Evolutionary conservation across 2,888 invertebrate species (phyloP), one percentile per base, ranked within the genome.

Genomic region (Cephus spinipes): DNA sequence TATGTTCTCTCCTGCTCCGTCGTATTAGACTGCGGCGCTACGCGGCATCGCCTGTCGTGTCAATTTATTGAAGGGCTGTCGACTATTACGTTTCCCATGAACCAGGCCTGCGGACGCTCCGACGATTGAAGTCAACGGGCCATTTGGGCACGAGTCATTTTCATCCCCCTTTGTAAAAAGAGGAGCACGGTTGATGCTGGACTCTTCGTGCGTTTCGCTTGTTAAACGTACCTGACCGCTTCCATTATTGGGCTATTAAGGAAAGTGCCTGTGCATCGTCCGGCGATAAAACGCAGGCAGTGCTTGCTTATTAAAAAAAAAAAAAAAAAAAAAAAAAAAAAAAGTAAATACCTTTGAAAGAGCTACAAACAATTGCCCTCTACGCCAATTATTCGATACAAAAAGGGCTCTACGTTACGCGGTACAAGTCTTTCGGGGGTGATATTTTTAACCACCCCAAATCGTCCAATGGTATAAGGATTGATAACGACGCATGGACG

Each of bases 21-120:
- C 9, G 55, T 23, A 55, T 55, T 23, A 6, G 23, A 15, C 23
- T 55, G 55, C 23, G 55, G 55, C 55, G 23, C 23, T 4, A 4
- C 4, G 12, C 4, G 33, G 36, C 36, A 15, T 15, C 55, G 84
- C 84, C 84, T 85, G 86, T 86, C 85, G 88, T 88, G 89, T 87
- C 88, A 88, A 89, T 88, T 85, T 78, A 79, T 23, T 4, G 55
- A 55, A 55, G 55, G 55, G 9, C 55, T 9, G 23, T 55, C 55
- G 55, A 23, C 23, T 55, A 9, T 55, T 23, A 23, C 55, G 55
- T 55, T 55, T 55, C 55, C 23, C 23, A 23, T 9, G 23, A 55
- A 23, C 9, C 55, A 55, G 6, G 2, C 55, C 55, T 23, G 55
- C 55, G 55, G 9, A 55, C 55, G 23, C 23, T 55, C 9, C 6